Evolutionary conservation across 2,113 vertebrate species (phyloP).

Genomic region (Grammomys surdaster): DNA sequence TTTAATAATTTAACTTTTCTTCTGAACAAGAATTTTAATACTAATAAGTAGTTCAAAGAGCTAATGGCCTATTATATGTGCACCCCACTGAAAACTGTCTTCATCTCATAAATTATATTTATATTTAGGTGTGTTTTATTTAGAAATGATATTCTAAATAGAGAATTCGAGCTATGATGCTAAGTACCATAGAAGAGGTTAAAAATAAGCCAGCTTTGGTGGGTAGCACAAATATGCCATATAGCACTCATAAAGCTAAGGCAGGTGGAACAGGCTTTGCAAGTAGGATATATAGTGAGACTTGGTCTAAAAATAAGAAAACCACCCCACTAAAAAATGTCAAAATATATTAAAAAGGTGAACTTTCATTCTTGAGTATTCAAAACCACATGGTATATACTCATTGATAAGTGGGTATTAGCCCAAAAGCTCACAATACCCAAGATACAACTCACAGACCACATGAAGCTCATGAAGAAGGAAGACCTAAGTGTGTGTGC

Average conservation of each 20-base stretch:
- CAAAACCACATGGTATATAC: neutral
- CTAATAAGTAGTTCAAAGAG: constrained; percentile 2
- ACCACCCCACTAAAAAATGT: neutral
- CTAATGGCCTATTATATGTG: neutral
- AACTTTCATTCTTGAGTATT: neutral
- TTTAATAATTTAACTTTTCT: constrained; percentile 2
- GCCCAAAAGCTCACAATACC: too few relatives aligned
- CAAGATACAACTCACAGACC: too few relatives aligned
- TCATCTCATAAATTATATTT: neutral
- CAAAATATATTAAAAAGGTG: neutral
- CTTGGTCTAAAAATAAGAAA: neutral
- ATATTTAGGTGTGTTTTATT: neutral
- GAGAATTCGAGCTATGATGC: neutral
- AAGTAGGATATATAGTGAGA: neutral
- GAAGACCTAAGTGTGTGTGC: too few relatives aligned
- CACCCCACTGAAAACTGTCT: neutral
- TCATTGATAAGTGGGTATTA: too few relatives aligned
- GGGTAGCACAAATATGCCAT: neutral
- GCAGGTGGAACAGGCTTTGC: neutral
- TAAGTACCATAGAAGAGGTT: neutral
- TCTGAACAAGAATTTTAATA: constrained; percentile 22
- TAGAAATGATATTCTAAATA: constrained; percentile 29
- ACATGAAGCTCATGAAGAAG: too few relatives aligned
- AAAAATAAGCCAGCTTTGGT: neutral
- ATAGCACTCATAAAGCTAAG: neutral